Evolutionary conservation across 1,140 invertebrate genomes (phyloP).

Genomic region (Globodera rostochiensis): DNA sequence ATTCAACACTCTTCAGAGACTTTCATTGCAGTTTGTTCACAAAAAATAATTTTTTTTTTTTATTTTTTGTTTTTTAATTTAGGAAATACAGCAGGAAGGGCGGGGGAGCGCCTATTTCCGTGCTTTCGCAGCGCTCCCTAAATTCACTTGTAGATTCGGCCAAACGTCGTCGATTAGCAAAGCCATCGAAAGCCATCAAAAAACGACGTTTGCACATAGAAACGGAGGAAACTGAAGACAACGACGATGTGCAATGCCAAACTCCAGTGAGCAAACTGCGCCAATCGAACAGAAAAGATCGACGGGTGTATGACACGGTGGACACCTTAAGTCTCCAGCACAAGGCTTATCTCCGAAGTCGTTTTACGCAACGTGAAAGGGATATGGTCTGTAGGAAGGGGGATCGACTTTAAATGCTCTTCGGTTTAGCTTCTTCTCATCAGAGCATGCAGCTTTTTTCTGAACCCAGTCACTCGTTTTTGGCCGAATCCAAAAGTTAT

Average conservation of each 20-base stretch:
- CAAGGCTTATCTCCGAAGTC: slow-evolving; percentile 46
- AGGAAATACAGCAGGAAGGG: slow-evolving; percentile 26
- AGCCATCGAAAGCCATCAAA: background rate
- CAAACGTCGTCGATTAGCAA: slow-evolving; percentile 12
- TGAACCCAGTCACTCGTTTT: slow-evolving; percentile 62
- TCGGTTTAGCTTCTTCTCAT: slow-evolving; percentile 57
- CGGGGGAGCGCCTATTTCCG: slow-evolving; percentile 5
- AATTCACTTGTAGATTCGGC: slow-evolving; percentile 22
- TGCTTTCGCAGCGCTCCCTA: slow-evolving; percentile 17
- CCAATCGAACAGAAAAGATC: background rate
- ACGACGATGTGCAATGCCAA: background rate
- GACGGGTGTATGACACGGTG: slow-evolving; percentile 47
- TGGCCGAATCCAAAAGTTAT: slow-evolving; percentile 62
- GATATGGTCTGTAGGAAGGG: slow-evolving; percentile 55
- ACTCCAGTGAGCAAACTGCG: background rate
- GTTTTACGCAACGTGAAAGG: slow-evolving; percentile 52
- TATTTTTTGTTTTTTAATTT: background rate
- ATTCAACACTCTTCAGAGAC: slow-evolving; percentile 15
- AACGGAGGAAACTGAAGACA: background rate
- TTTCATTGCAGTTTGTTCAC: background rate
- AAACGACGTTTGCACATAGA: background rate
- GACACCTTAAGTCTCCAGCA: slow-evolving; percentile 45
- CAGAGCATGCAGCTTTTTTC: slow-evolving; percentile 59
- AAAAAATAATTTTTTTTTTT: background rate
- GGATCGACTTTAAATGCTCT: slow-evolving; percentile 8